A percentile compares a stretch with the other conserved stretches of the same genome.
These are phyloP conservation scores for Catonia carolina DNA, from an alignment of 2,888 invertebrate species.

Conservation along the genomic window DNA sequence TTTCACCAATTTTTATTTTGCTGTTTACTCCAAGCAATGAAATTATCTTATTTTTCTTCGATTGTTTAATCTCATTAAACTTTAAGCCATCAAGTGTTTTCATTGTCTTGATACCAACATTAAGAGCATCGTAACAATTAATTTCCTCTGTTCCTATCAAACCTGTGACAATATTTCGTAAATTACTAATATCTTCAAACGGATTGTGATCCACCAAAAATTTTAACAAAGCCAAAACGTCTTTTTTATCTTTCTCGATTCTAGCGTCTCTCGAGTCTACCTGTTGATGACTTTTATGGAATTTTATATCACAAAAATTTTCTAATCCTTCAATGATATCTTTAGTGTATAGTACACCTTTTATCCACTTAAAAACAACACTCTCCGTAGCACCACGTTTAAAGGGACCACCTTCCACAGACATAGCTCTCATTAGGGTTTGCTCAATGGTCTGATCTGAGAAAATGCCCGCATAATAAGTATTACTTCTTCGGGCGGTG, in stretches of 20 bases:
- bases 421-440: conserved; percentile 34
- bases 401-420: conserved; percentile 18
- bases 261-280: conserved; percentile 31
- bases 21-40: conserved; percentile 12
- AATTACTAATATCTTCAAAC: conserved; percentile 23
- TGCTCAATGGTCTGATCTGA: conserved; percentile 37
- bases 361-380: conserved; percentile 29
- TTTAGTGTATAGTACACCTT: conserved; percentile 28
- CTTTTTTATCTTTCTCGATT: conserved; percentile 29
- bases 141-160: conserved; percentile 26
- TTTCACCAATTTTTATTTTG: conserved; percentile 24
- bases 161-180: conserved; percentile 14
- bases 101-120: conserved; percentile 34
- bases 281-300: conserved; percentile 29
- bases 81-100: conserved; percentile 14
- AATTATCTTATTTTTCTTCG: background rate
- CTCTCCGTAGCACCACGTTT: conserved; percentile 19
- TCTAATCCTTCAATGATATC: conserved; percentile 27
- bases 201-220: conserved; percentile 21
- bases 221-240: conserved; percentile 13
- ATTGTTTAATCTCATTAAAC: conserved; percentile 14
- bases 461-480: conserved; percentile 28
- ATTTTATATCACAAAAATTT: conserved; percentile 21
- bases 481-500: conserved; percentile 23
- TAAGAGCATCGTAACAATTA: conserved; percentile 37